Base-by-base conservation (phyloP, 2,888 invertebrate species). In the Acronicta alni region DNA sequence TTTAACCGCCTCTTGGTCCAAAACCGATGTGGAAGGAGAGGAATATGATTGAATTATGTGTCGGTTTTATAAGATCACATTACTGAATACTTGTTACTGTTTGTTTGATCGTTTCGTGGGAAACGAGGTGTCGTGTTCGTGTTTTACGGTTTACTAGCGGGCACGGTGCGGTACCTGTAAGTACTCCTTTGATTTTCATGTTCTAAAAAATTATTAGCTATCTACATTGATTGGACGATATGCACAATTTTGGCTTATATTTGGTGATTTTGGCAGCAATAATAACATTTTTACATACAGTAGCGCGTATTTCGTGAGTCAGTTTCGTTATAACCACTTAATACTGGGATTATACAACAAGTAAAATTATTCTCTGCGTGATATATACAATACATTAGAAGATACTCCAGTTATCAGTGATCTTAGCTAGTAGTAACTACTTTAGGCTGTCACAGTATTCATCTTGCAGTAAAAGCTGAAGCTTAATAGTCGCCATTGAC, bases 51-150 rank as follows among this genome's bases (percentile, higher is more conserved):
- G 16, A 58, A 65, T 30, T 42, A 66, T 52, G 63, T 37, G 35
- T 54, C 52, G 42, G 52, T 44, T 42, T 41, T 44, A 35, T 41
- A 14, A 14, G 63, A 55, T 75, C 77, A 39, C 39, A 68, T 77
- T 71, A 60, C 75, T 32, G 32, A 44, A 35, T 65, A 51, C 57
- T 26, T 49, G 54, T 43, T 55, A 54, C 43, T 55, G 41, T 55
- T 63, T 53, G 35, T 56, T 43, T 42, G 20, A 54, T 59, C 49
- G 53, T 59, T 57, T 59, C 47, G 5, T 10, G 23, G 47, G 62
- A 63, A 56, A 63, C 39, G 17, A 26, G 44, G 57, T 55, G 55
- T 52, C 42, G 46, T 46, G 49, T 68, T 66, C 60, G 42, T 63
- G 41, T 48, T 57, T 54, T 39, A 52, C 39, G 12, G 41, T 38